These are phyloP conservation scores for Scyliorhinus canicula DNA, from an alignment of 2,797 vertebrate genomes.

Conservation along the genomic window DNA sequence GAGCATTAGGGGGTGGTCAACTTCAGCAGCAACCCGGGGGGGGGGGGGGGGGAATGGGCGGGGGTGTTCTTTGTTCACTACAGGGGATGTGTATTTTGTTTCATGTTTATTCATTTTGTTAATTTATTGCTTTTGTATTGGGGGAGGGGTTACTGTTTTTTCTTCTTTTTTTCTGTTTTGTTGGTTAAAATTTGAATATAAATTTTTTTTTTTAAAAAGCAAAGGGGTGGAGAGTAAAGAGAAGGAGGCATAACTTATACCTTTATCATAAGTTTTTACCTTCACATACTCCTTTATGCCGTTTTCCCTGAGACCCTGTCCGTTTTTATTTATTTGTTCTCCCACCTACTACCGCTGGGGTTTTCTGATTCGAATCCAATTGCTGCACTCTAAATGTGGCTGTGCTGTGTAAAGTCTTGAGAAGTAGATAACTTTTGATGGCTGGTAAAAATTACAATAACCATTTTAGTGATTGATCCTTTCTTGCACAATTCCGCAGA, in stretches of 20 bases:
- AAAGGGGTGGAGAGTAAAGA: neutral
- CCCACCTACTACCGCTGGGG: neutral
- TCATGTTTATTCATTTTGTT: no score
- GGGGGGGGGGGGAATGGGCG: no score
- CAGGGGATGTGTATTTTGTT: no score
- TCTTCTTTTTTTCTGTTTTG: no score
- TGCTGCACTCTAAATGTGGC: neutral
- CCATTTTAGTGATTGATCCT: neutral
- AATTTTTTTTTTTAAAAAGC: no score
- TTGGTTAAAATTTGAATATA: no score
- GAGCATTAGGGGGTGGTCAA: no score
- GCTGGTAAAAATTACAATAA: neutral
- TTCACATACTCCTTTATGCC: neutral
- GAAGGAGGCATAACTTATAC: neutral
- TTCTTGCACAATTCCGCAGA: neutral
- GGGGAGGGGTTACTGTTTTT: no score
- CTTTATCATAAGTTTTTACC: neutral
- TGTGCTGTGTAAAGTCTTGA: neutral
- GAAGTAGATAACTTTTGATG: neutral
- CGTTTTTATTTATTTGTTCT: neutral
- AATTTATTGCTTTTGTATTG: no score
- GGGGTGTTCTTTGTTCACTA: no score
- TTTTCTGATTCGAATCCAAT: neutral
- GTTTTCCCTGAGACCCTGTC: neutral
- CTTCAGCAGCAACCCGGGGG: no score